Evolutionary conservation across 2,113 vertebrate species (phyloP), one percentile per base, ranked within the genome.

Genomic region (Hemiprocne comata): DNA sequence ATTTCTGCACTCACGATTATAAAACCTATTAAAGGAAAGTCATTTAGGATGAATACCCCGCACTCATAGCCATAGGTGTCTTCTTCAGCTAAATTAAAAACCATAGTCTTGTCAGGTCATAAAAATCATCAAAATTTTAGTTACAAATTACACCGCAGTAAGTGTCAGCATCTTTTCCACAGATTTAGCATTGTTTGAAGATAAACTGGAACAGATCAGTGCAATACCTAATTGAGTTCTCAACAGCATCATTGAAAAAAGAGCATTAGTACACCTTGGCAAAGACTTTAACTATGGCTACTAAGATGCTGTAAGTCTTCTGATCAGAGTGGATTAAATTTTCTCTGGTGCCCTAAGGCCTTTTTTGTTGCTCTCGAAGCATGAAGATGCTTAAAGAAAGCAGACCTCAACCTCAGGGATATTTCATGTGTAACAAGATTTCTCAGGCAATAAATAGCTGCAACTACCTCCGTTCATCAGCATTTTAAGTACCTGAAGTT

Each of bases 1-100:
- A 84, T 29, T 58, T 87, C 94, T 93, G 87, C 66, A 85, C 80
- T 64, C 87, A 57, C 31, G 26, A 93, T 87, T 88, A 94, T 88
- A 95, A 96, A 97, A 94, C 34, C 89, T 87, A 92, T 95, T 95
- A 96, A 83, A 80, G 84, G 51, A 92, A 85, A 93, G 89, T 81
- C 60, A 96, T 88, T 92, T 94, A 92, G 70, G 72, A 92, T 70
- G 90, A 95, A 86, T 67, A 90, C 29, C 89, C 87, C 0, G n/a
- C 75, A 70, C 81, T 82, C 74, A 0, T 76, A 96, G 78, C 89
- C 72, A 96, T 80, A 95, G 90, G 93, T 93, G 85, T 91, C 95
- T 58, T 94, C 74, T 93, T 74, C 91, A 89, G 80, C 89, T 91
- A 95, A 89, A 91, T 92, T 96, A 94, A 95, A 88, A 95, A 83